Evolutionary conservation across 2,797 vertebrate species (phyloP).

Genomic region (Argyrosomus regius): DNA sequence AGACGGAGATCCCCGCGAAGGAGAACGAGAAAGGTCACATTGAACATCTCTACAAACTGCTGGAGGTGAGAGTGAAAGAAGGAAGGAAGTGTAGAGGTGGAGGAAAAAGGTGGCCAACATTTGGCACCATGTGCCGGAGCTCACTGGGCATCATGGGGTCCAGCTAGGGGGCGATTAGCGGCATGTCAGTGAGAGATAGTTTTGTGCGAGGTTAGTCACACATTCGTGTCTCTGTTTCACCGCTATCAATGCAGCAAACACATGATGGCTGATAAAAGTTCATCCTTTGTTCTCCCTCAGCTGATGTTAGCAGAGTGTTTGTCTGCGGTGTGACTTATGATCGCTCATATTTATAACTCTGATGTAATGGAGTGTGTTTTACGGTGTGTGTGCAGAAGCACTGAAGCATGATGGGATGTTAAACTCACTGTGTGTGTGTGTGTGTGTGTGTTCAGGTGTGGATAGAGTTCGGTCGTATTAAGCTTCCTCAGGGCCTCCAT

Average conservation of each 20-base stretch:
- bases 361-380: conserved; percentile 12
- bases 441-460: conserved; percentile 86
- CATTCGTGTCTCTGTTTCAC: conserved; percentile 23
- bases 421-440: conserved; percentile 13
- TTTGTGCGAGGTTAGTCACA: not conserved
- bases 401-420: conserved; percentile 8
- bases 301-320: conserved; percentile 39
- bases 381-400: not conserved
- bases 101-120: not conserved
- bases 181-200: not conserved
- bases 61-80: conserved; percentile 85
- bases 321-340: conserved; percentile 46
- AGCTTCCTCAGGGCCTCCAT: conserved; percentile 94
- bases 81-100: not conserved
- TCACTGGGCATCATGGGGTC: conserved; percentile 56
- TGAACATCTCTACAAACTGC: conserved; percentile 93
- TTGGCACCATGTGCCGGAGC: conserved; percentile 21
- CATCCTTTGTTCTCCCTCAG: conserved; percentile 59
- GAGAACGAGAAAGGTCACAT: conserved; percentile 93
- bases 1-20: conserved; percentile 94
- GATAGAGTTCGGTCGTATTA: conserved; percentile 98
- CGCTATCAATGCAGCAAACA: conserved; percentile 51
- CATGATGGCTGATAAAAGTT: conserved; percentile 44
- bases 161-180: conserved; percentile 25
- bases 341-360: not conserved